phyloP scores from a whole-genome alignment of 2,888 invertebrate species.

The Onchidella celtica region DNA sequence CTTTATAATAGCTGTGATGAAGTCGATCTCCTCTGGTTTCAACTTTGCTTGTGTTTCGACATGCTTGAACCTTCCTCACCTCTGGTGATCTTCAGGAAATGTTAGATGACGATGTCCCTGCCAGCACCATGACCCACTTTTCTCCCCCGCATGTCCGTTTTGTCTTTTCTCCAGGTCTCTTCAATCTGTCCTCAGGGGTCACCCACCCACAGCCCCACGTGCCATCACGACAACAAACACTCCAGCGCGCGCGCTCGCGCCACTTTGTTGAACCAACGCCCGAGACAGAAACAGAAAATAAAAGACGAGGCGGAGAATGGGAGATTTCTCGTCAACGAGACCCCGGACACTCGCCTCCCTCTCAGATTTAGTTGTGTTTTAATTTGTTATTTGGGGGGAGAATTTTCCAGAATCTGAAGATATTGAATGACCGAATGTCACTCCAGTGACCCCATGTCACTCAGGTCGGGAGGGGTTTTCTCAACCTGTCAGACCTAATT shows the following conservation, averaged over 20 bases:
- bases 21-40: no score
- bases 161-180: conserved; percentile 10
- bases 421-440: not conserved
- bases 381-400: conserved; percentile 16
- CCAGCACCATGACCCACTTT: conserved; percentile 28
- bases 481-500: no score
- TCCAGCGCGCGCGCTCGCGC: conserved; percentile 10
- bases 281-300: conserved; percentile 15
- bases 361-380: conserved; percentile 15
- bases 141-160: not conserved
- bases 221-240: conserved; percentile 31
- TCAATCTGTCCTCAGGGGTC: conserved; percentile 10
- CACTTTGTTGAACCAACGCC: conserved; percentile 17
- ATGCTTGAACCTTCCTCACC: no score
- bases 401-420: not conserved
- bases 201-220: conserved; percentile 32
- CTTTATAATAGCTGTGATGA: no score
- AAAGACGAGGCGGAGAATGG: conserved; percentile 32
- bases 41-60: no score
- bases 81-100: not conserved
- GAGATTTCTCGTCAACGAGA: conserved; percentile 1
- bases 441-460: no score
- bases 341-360: conserved; percentile 2
- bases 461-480: no score
- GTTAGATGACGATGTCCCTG: conserved; percentile 29